phyloP scores from a whole-genome alignment of 2,113 vertebrate genomes.

The Lates calcarifer region DNA sequence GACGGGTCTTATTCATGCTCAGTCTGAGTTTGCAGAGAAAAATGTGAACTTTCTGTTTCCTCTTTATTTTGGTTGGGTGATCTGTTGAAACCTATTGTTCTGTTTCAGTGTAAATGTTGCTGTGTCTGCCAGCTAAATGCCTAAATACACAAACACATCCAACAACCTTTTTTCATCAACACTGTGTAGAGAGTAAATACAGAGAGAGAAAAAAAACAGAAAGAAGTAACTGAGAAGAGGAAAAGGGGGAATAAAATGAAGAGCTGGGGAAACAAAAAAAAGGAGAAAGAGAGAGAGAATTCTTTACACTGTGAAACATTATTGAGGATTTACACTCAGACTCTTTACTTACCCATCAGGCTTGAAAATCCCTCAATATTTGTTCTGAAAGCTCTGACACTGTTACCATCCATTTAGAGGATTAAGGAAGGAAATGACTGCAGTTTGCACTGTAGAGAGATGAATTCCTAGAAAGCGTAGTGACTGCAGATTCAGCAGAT shows the following conservation, averaged over 20 bases:
- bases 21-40: not conserved
- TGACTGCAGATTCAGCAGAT: not conserved
- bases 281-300: not conserved
- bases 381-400: not conserved
- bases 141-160: not conserved
- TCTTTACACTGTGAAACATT: not conserved
- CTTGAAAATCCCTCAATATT: slow-evolving; percentile 1
- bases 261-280: too few relatives aligned
- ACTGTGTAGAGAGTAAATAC: not conserved
- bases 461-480: slow-evolving; percentile 16
- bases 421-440: slow-evolving; percentile 20
- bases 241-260: not conserved
- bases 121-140: not conserved
- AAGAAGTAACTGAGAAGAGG: not conserved
- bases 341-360: not conserved
- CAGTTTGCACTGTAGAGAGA: slow-evolving; percentile 16
- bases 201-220: not conserved
- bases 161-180: slow-evolving; percentile 5
- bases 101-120: not conserved
- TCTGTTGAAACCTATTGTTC: not conserved
- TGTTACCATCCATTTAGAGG: not conserved
- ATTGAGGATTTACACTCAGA: not conserved
- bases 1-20: not conserved
- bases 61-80: slow-evolving; percentile 1
- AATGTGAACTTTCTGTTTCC: not conserved